A percentile compares a stretch with the other conserved stretches of the same genome.
These are phyloP conservation scores for Symphodus melops DNA, from an alignment of 2,113 vertebrate species.

Conservation along the genomic window DNA sequence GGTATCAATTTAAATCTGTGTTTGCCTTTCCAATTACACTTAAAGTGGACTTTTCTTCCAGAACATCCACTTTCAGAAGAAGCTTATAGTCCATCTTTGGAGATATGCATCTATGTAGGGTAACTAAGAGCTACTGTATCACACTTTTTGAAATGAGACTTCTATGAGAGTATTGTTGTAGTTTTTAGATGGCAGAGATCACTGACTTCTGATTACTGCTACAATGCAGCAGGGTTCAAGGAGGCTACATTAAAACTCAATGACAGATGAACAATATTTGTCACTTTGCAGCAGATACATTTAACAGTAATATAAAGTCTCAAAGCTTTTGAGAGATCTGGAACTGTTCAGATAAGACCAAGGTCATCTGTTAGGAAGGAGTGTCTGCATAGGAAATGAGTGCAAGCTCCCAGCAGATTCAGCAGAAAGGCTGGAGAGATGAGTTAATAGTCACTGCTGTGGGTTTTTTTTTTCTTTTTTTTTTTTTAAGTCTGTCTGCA, in stretches of 20 bases:
- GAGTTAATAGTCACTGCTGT: constrained; percentile 66
- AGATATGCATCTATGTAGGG: constrained; percentile 78
- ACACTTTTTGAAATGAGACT: constrained; percentile 65
- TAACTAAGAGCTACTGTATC: constrained; percentile 64
- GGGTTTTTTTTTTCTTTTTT: no score
- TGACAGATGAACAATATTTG: constrained; percentile 62
- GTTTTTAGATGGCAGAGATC: constrained; percentile 67
- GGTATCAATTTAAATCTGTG: constrained; percentile 72
- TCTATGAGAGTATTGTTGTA: constrained; percentile 61
- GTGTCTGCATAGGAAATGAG: constrained; percentile 78
- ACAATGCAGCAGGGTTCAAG: constrained; percentile 3
- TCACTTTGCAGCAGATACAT: constrained; percentile 46
- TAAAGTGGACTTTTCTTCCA: constrained; percentile 55
- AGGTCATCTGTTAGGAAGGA: constrained; percentile 80
- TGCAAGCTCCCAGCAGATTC: constrained; percentile 71
- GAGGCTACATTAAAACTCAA: constrained; percentile 40
- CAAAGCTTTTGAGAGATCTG: constrained; percentile 62
- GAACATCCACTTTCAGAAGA: constrained; percentile 56
- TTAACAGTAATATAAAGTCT: constrained; percentile 47
- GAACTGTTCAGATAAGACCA: constrained; percentile 74
- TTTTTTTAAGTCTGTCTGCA: constrained; percentile 40
- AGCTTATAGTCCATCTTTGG: constrained; percentile 56
- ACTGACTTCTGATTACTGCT: constrained; percentile 38
- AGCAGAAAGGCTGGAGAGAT: constrained; percentile 64
- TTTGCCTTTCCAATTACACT: constrained; percentile 59